These are phyloP conservation scores for Leptinotarsa juncta DNA, from an alignment of 2,888 invertebrate genomes.

Conservation along the genomic window DNA sequence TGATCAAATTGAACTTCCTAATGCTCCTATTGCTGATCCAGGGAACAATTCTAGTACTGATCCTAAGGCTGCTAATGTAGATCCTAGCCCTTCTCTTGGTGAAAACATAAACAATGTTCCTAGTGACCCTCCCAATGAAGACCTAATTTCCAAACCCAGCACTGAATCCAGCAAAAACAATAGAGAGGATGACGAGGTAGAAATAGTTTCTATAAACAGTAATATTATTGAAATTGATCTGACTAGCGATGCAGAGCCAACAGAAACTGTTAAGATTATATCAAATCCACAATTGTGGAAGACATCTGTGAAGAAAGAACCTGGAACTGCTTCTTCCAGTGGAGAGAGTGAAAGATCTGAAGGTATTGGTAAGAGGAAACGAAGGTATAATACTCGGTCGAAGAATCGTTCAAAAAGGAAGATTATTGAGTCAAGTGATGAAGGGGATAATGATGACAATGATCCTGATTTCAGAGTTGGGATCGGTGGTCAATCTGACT, in stretches of 20 bases:
- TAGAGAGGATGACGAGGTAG: not conserved
- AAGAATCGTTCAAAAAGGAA: not conserved
- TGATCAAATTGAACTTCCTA: not conserved
- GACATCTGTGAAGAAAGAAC: not conserved
- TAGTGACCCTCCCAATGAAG: not conserved
- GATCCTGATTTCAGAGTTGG: conserved; percentile 17
- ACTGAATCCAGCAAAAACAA: not conserved
- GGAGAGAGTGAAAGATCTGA: not conserved
- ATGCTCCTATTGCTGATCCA: not conserved
- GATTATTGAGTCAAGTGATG: conserved; percentile 10
- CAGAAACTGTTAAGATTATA: not conserved
- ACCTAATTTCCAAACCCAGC: not conserved
- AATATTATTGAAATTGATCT: conserved; percentile 4
- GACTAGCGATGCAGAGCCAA: not conserved
- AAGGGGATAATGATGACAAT: not conserved
- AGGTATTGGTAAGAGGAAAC: conserved; percentile 2
- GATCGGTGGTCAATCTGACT: not conserved
- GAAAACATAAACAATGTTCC: not conserved
- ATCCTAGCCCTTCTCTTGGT: not conserved
- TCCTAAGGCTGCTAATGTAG: not conserved
- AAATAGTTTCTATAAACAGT: not conserved
- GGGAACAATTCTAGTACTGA: not conserved
- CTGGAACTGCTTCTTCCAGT: not conserved
- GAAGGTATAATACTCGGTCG: conserved; percentile 7
- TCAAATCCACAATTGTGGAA: not conserved